Evolutionary conservation across 2,797 vertebrate species (phyloP), one percentile per base, ranked within the genome.

Genomic region (Erethizon dorsatum): DNA sequence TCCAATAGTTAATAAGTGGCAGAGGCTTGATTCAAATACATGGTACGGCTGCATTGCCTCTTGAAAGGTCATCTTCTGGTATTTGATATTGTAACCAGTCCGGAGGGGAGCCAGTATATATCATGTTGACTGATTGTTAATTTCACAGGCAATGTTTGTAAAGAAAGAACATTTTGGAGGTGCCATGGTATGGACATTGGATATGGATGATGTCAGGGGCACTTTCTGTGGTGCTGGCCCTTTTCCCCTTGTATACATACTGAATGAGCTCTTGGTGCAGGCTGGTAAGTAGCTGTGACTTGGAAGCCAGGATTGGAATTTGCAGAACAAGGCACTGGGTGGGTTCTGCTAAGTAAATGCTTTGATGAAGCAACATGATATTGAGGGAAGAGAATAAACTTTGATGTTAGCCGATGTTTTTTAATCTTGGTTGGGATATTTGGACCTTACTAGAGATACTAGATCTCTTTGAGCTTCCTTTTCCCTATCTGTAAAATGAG

Each of bases 131-230:
- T 12, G 75, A 83, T 20, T 26, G 1, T 69, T 84, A 37, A 52
- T 82, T 75, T 97, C 90, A 15, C 56, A 98, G 97, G 96, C 92
- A 47, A 63, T 6, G 41, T 98, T 96, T 12, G 65, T 98, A 75
- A 98, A 89, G 78, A 54, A 1, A 56, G 73, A 96, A 31, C 87
- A 90, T 52, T 97, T 95, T 52, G 97, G 97, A 33, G 97, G 97
- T 0, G 97, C 95, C 91, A 97, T 97, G 97, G 95, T 98, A 13
- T 98, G 98, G 98, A 94, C 97, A 12, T 3, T 97, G 96, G 98
- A 98, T 85, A 45, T 97, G 82, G 97, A 97, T 77, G 97, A 97
- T 0, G 89, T 93, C 90, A 95, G 1, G n/a, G 97, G 97, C 28
- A 18, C 69, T n/a, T 97, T 98, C 96, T 97, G 96, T 91, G 95